A percentile compares a stretch with the other conserved stretches of the same genome.
Evolutionary conservation across 2,888 invertebrate species (phyloP).

Genomic region (Miltochrista miniata): DNA sequence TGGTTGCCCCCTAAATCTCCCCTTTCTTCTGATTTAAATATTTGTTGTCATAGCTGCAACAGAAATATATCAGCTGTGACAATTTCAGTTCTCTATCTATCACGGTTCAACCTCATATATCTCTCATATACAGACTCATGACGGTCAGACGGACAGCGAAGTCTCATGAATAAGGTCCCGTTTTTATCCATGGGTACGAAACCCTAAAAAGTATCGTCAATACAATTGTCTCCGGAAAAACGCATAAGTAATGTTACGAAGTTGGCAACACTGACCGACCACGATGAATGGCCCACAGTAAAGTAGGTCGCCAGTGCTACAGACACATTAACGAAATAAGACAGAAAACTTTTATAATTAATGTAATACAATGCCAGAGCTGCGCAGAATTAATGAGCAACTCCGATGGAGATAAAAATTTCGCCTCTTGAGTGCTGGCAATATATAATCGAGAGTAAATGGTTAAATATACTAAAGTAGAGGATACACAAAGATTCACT

Average conservation of each 20-base stretch:
- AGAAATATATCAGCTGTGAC: no score
- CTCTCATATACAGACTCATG: no score
- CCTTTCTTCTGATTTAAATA: no score
- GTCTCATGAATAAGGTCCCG: no score
- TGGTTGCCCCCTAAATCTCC: no score
- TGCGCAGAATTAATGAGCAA: slow-evolving; percentile 38
- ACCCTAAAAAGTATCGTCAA: slow-evolving; percentile 6
- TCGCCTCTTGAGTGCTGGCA: slow-evolving; percentile 23
- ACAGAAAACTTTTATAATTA: slow-evolving; percentile 61
- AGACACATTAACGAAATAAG: slow-evolving; percentile 63
- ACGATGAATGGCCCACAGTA: slow-evolving; percentile 40
- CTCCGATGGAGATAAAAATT: slow-evolving; percentile 32
- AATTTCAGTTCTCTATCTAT: no score
- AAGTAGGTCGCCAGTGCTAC: slow-evolving; percentile 55
- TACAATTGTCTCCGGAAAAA: slow-evolving; percentile 18
- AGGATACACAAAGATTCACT: no score
- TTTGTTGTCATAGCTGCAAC: no score
- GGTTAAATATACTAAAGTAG: slow-evolving; percentile 5
- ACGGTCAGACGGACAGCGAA: no score
- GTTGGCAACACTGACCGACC: slow-evolving; percentile 48
- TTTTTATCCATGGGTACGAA: no score
- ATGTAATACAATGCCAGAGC: slow-evolving; percentile 53
- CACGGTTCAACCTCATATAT: no score
- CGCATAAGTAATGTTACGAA: slow-evolving; percentile 35
- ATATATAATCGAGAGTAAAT: slow-evolving; percentile 18